Base-by-base conservation (phyloP, 2,797 vertebrate species). In the Botia almorhae region DNA sequence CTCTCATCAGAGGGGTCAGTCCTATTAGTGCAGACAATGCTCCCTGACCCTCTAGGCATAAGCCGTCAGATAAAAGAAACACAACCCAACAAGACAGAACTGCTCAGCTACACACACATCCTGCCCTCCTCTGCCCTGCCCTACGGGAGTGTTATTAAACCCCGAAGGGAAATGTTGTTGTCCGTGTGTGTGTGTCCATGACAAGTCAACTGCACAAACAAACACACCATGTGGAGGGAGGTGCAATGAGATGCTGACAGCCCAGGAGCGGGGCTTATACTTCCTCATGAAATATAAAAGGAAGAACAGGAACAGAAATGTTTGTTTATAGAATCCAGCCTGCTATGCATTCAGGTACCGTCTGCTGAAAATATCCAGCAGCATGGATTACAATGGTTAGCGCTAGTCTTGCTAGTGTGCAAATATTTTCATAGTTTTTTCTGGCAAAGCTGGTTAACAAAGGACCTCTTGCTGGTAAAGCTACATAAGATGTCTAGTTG, bases 1-100 rank as follows among this genome's bases (percentile, higher is more conserved):
- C 81, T 77, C 73, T 81, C 83, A 83, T 86, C 85, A 85, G 39
- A 80, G 53, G 64, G 81, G 76, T 85, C 83, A 83, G 73, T 71
- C 46, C 68, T 63, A 74, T 65, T 71, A 48, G 69, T 64, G 56
- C 81, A 80, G 78, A 80, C 69, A 79, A 84, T 82, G 69, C 78
- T 78, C 67, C 39, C 71, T 60, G 68, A 76, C 75, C 81, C 79
- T 85, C 51, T 13, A 26, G 73, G 36, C 55, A 74, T 74, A 74
- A 84, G 39, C 58, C 65, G 7, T 77, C 74, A 80, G 55, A 77
- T 65, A 63, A 63, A 43, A 36, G 51, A 61, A 76, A 70, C 69
- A 53, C 48, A 71, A 82, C 39, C 68, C 73, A 84, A 82, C 70
- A 74, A 76, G 81, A 86, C 63, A 39, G 60, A 69, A 79, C 29